Base-by-base conservation (phyloP, 2,888 invertebrate species). In the Drosophila gaucha region DNA sequence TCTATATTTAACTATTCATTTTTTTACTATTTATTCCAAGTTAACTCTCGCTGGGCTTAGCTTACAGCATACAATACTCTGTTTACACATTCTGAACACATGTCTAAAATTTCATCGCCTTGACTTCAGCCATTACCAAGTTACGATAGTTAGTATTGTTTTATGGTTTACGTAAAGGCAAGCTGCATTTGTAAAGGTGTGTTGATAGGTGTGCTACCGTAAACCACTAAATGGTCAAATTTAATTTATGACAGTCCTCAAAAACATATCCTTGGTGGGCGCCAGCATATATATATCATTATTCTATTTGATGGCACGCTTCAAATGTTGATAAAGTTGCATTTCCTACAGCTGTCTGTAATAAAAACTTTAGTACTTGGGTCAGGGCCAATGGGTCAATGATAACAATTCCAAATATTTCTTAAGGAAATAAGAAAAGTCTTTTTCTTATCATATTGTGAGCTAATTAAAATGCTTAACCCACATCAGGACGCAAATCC, bases 401-500 rank as follows among this genome's bases (percentile, higher is more conserved):
- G 62, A 66, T 63, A 62, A 55, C 65, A 51, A 33, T 35, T 24
- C 14, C 22, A 24, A 30, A 20, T 14, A 33, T 33, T 22, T 16
- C 22, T 38, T 22, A 36, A 24, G 10, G 18, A 16, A 52, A n/a
- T n/a, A n/a, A n/a, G n/a, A n/a, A n/a, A n/a, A n/a, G n/a, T n/a
- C n/a, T n/a, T n/a, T 18, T 36, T 44, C 31, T 46, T 20, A 44
- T 56, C 62, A 51, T 57, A 80, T 76, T 76, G 79, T 77, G 66
- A 57, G 77, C 80, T 85, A 84, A 85, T 85, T 86, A 85, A 85
- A 85, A 85, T 86, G 86, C 84, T 85, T 86, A 84, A 84, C 86
- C 86, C 80, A 78, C 80, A 82, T 82, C 85, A 82, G 78, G 71
- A 51, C 50, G 59, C 67, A 84, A 80, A 70, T 82, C 76, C 74